A percentile compares a stretch with the other conserved stretches of the same genome.
phyloP scores from a whole-genome alignment of 2,797 vertebrate genomes.

The Phoebastria nigripes region DNA sequence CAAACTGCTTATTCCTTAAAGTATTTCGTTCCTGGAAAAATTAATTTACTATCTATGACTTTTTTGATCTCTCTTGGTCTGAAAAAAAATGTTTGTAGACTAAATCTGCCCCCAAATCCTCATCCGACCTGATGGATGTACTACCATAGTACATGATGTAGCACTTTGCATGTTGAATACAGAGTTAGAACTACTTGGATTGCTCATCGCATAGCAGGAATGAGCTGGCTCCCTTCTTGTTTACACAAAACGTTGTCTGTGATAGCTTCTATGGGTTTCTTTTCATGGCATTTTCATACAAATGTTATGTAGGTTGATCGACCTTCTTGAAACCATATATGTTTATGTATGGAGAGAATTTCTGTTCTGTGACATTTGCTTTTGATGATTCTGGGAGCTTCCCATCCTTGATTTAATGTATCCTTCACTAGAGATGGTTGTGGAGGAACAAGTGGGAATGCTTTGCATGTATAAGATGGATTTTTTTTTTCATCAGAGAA shows the following conservation, averaged over 20 bases:
- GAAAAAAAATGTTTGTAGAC: neutral
- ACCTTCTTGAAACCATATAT: neutral
- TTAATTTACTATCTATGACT: too few species aligned
- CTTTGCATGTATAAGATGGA: neutral
- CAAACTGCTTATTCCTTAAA: neutral
- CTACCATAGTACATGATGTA: too few species aligned
- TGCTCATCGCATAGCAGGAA: neutral
- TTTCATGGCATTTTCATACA: neutral
- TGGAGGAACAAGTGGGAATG: neutral
- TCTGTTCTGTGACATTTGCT: neutral
- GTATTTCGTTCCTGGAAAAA: neutral
- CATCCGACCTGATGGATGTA: neutral
- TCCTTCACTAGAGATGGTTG: neutral
- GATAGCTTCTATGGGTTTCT: neutral
- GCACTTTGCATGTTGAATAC: neutral
- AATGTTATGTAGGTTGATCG: accelerated
- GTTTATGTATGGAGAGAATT: neutral
- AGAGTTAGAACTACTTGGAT: accelerated
- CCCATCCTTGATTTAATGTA: neutral
- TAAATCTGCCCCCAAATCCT: neutral
- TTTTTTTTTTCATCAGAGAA: neutral
- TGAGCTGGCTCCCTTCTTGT: neutral
- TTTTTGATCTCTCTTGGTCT: neutral
- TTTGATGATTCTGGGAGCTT: neutral
- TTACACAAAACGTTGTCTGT: neutral